Evolutionary conservation across 30 jellyfish, hydroid and myxozoan species (phyloP).

Genomic region (Morbakka virulenta): DNA sequence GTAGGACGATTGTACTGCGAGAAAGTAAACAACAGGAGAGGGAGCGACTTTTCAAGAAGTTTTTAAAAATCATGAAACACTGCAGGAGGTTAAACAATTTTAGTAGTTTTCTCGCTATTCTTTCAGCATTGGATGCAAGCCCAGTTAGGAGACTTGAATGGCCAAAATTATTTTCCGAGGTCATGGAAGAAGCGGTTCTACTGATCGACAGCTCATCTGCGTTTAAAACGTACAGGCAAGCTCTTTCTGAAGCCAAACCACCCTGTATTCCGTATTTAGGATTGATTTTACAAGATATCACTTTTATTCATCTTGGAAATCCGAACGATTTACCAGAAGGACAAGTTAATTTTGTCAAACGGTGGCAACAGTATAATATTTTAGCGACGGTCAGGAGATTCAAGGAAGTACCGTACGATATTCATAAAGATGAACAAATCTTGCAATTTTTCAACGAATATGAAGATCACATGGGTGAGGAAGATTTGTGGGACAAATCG

Average conservation of each 20-base stretch:
- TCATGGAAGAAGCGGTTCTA: slow-evolving; percentile 68
- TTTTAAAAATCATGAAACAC: slow-evolving; percentile 82
- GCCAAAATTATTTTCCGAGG: slow-evolving; percentile 88
- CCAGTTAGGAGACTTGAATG: slow-evolving; percentile 94
- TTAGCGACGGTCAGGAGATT: slow-evolving; percentile 84
- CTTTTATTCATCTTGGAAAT: slow-evolving; percentile 91
- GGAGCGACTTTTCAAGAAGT: slow-evolving; percentile 80
- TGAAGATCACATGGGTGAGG: slow-evolving; percentile 92
- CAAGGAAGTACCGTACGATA: slow-evolving; percentile 76
- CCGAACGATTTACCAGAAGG: slow-evolving; percentile 98
- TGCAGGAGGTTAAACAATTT: slow-evolving; percentile 73
- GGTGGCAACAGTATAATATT: slow-evolving; percentile 97
- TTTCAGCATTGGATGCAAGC: slow-evolving; percentile 91
- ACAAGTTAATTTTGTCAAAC: slow-evolving; percentile 89
- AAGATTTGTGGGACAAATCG: slow-evolving; percentile 94
- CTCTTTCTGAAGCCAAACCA: slow-evolving; percentile 95
- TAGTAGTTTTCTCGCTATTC: slow-evolving; percentile 86
- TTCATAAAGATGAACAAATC: slow-evolving; percentile 72
- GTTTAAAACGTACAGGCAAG: slow-evolving; percentile 84
- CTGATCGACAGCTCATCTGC: slow-evolving; percentile 95
- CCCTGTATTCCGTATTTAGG: slow-evolving; percentile 99
- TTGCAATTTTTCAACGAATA: slow-evolving; percentile 71
- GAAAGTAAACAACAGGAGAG: slow-evolving; percentile 94
- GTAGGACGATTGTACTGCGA: slow-evolving; percentile 73
- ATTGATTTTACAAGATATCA: slow-evolving; percentile 91